Conservation (phyloP, 2,113 vertebrate species). For the Morone saxatilis region DNA sequence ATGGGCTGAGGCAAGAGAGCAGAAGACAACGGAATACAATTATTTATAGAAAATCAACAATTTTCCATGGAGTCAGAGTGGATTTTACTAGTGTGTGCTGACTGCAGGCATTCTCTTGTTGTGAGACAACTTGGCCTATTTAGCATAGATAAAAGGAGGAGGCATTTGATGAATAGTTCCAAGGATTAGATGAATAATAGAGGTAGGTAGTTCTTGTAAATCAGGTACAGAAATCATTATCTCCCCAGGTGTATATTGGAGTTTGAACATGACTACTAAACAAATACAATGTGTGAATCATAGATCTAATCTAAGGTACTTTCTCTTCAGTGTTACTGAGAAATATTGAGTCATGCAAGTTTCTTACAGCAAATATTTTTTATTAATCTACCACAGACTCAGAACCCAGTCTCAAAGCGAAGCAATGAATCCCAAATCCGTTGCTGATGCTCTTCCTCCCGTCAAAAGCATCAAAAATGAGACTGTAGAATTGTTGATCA, state of each 20-base stretch:
- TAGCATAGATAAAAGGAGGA: conserved; percentile 5
- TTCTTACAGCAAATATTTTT: conserved; percentile 2
- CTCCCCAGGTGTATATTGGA: neutral
- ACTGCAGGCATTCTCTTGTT: conserved; percentile 29
- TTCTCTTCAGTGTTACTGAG: neutral
- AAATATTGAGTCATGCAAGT: neutral
- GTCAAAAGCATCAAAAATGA: neutral
- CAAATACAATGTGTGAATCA: neutral
- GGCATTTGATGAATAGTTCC: neutral
- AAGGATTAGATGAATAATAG: neutral
- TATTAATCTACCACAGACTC: neutral
- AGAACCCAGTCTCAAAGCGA: neutral
- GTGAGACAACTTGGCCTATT: conserved; percentile 7
- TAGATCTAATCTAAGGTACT: neutral
- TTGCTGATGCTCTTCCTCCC: neutral
- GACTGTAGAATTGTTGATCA: neutral
- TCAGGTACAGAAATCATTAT: neutral
- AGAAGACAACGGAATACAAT: conserved; percentile 60
- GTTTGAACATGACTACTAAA: neutral
- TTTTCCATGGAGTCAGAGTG: conserved; percentile 58
- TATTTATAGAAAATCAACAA: conserved; percentile 57
- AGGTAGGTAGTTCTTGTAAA: neutral
- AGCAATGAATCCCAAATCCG: neutral
- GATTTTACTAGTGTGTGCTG: conserved; percentile 46
- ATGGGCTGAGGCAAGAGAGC: conserved; percentile 39